phyloP scores from a whole-genome alignment of 2,113 vertebrate genomes.

The Tyrannus savana region DNA sequence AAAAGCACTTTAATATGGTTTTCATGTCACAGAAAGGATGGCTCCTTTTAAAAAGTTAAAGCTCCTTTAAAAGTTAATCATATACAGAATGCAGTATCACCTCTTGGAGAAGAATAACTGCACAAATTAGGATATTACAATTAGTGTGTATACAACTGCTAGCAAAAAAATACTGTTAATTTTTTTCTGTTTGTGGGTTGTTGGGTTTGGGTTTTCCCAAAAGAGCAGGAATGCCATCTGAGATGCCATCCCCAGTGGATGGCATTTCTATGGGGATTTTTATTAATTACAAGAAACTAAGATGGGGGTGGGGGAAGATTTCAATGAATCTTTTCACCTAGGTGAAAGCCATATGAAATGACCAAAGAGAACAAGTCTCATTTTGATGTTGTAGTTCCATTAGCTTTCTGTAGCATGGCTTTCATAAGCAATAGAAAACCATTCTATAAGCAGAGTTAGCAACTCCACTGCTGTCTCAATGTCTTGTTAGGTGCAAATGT shows the following conservation, averaged over 20 bases:
- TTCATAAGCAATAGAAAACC: neutral
- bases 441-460: neutral
- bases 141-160: neutral
- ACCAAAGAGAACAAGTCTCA: neutral
- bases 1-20: neutral
- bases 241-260: neutral
- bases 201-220: neutral
- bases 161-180: neutral
- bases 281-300: neutral
- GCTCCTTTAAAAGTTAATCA: neutral
- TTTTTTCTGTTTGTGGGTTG: neutral
- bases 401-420: neutral
- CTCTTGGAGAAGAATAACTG: neutral
- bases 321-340: neutral
- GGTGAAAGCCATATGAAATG: neutral
- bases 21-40: neutral
- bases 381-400: neutral
- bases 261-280: neutral
- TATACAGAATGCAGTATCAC: neutral
- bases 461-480: neutral
- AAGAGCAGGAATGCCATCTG: neutral
- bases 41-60: neutral
- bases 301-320: accelerated
- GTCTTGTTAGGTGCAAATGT: neutral
- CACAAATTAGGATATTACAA: neutral